phyloP scores from a whole-genome alignment of 2,797 vertebrate genomes.

The Pampus argenteus region DNA sequence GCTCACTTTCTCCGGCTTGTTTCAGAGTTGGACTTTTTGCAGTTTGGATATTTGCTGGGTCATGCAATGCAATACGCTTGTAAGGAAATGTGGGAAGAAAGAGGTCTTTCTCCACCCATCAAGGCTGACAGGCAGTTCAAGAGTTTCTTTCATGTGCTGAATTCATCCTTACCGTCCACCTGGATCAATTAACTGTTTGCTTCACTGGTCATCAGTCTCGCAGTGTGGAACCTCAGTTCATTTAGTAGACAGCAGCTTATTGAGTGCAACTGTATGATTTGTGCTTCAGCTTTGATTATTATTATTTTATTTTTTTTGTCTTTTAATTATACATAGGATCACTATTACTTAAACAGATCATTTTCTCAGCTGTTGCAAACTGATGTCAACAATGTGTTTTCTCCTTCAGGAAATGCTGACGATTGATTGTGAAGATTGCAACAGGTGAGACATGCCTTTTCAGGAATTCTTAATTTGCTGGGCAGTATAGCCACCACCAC shows the following conservation, averaged over 20 bases:
- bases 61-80: conserved; percentile 82
- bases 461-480: not conserved
- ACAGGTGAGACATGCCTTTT: conserved; percentile 73
- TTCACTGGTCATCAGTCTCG: conserved; percentile 76
- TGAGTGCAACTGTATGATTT: conserved; percentile 24
- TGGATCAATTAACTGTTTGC: conserved; percentile 86
- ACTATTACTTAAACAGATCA: not conserved
- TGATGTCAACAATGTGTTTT: conserved; percentile 51
- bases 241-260: conserved; percentile 42
- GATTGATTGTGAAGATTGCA: conserved; percentile 51
- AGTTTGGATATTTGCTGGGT: conserved; percentile 78
- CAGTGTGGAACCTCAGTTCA: conserved; percentile 49
- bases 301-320: conserved; percentile 29
- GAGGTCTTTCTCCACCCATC: conserved; percentile 82
- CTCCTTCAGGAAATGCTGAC: conserved; percentile 70
- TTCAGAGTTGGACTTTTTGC: conserved; percentile 64
- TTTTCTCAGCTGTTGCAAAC: not conserved
- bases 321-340: not conserved
- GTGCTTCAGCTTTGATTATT: conserved; percentile 38
- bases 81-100: conserved; percentile 79
- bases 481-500: not conserved
- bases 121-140: conserved; percentile 73
- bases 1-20: conserved; percentile 37
- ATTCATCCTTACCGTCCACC: conserved; percentile 85
- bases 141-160: conserved; percentile 82